These are phyloP conservation scores for Vimba vimba DNA, from an alignment of 2,113 vertebrate genomes.

Conservation along the genomic window DNA sequence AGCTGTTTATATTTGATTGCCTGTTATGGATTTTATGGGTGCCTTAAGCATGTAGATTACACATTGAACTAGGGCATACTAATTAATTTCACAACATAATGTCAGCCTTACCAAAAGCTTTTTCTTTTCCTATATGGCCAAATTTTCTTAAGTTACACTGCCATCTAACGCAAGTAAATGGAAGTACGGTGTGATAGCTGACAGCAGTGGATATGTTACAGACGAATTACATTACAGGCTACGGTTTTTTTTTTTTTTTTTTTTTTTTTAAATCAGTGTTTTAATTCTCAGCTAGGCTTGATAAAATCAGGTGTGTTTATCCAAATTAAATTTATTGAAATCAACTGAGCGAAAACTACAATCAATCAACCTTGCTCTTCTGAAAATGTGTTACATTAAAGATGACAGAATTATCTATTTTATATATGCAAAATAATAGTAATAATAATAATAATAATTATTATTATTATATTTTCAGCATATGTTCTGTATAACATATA, in stretches of 20 bases:
- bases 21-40: slow-evolving; percentile 5
- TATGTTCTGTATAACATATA: too few species aligned
- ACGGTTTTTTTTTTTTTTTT: background rate
- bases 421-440: too few species aligned
- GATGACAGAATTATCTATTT: too few species aligned
- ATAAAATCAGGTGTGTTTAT: background rate
- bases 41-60: background rate
- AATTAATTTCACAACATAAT: background rate
- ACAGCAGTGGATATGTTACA: background rate
- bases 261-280: background rate
- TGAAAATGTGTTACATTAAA: too few species aligned
- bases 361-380: too few species aligned
- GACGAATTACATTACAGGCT: background rate
- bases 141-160: slow-evolving; percentile 9
- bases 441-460: too few species aligned
- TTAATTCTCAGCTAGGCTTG: background rate
- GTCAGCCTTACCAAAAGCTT: background rate
- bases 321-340: background rate
- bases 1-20: background rate
- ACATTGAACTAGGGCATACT: background rate
- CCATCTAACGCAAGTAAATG: slow-evolving; percentile 9
- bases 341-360: too few species aligned
- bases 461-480: too few species aligned
- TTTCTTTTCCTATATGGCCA: background rate
- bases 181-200: background rate